Evolutionary conservation across 2,113 vertebrate species (phyloP).

Genomic region (Carassius auratus): DNA sequence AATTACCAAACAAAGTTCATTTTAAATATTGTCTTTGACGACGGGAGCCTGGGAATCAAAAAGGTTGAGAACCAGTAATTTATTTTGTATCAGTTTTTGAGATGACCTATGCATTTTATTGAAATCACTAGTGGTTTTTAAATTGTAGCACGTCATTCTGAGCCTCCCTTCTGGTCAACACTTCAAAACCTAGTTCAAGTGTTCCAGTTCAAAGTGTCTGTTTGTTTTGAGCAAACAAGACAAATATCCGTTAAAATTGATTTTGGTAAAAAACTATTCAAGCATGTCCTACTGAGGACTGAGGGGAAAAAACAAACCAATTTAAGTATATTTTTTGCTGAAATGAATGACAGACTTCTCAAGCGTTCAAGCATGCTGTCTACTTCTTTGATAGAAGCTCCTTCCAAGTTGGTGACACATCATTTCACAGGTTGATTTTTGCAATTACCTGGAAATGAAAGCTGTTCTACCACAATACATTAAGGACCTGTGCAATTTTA

Average conservation of each 20-base stretch:
- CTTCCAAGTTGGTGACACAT: slow-evolving; percentile 2
- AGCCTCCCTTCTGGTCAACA: slow-evolving; percentile 11
- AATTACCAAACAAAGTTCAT: not conserved
- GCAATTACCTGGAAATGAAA: slow-evolving; percentile 18
- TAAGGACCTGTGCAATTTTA: slow-evolving; percentile 8
- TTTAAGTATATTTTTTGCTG: not conserved
- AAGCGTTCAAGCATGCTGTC: not conserved
- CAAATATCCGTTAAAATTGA: not conserved
- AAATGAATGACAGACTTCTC: slow-evolving; percentile 11
- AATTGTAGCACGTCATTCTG: not conserved
- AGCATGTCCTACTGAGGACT: not conserved
- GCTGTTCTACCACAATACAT: slow-evolving; percentile 10
- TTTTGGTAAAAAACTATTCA: not conserved
- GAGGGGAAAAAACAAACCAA: not conserved
- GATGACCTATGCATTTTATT: not conserved
- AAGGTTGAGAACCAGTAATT: not conserved
- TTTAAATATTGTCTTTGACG: not conserved
- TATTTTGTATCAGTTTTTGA: not conserved
- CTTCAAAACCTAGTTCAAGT: not conserved
- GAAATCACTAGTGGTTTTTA: not conserved
- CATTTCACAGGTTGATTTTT: slow-evolving; percentile 13
- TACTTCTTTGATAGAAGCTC: not conserved
- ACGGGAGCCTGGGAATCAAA: not conserved
- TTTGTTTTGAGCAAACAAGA: not conserved
- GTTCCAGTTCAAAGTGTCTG: not conserved